Evolutionary conservation across 2,888 invertebrate genomes (phyloP), one percentile per base, ranked within the genome.

Genomic region (Tetropium fuscum): DNA sequence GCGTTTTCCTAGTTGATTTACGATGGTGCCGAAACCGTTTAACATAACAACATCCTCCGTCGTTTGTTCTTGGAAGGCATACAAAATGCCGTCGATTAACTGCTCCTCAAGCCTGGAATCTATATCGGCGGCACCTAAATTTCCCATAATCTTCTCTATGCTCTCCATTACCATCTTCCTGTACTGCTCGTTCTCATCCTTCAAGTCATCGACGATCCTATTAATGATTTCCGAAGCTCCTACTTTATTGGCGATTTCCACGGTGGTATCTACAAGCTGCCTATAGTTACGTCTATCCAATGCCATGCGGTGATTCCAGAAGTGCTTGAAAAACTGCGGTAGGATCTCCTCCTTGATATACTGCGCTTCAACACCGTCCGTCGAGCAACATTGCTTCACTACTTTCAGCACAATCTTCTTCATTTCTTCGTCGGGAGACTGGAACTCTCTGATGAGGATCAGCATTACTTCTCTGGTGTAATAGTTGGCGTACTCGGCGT

Each of bases 121-220:
- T 47, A 99, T 97, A 78, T 99, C 99, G 0, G 97, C 95, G 0
- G 98, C 97, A 11, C 99, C 99, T 61, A 98, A 86, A 82, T 97
- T 97, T 2, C 94, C 95, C 88, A 98, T 95, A 57, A 98, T 97
- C 83, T 98, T 98, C 80, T 99, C 99, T 58, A 99, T 98, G 0
- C 98, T 98, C 82, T 99, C 99, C 97, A 99, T 99, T 2, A 99
- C 99, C 99, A 99, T 99, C 85, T 99, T 99, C 61, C 99, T 88
- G 82, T 99, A 99, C 79, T 98, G 97, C 81, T 99, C 99, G 80
- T 98, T 98, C 82, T 99, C 99, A 80, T 99, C 99, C 83, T 99
- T 99, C 56, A 99, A 84, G 83, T 99, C 99, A 75, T 99, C 99
- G 0, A 99, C 99, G 40, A 99, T 95, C 64, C 98, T 88, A 81